Base-by-base conservation (phyloP, 1,140 invertebrate genomes). In the Samia ricini region DNA sequence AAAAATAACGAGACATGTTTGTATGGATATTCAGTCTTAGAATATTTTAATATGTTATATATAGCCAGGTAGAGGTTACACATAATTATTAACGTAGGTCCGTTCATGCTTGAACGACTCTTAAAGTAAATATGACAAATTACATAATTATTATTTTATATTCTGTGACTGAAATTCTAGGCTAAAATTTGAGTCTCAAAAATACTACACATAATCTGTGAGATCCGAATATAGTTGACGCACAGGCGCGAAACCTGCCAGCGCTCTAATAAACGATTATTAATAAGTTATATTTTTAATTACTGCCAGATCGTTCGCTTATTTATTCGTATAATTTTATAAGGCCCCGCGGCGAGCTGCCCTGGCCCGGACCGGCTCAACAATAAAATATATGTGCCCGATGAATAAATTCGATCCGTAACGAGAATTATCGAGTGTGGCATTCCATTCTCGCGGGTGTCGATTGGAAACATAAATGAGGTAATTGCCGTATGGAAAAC, bases 271-370 rank as follows among this genome's bases (percentile, higher is more conserved):
- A 86, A 86, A 84, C 79, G 74, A 76, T 81, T 83, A 85, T 85
- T 88, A 85, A 87, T 87, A 88, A 86, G 83, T 88, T 88, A 85
- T 85, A 76, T 83, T 88, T 89, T 89, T 88, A 89, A 88, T 86
- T 88, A 87, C 72, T 74, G 75, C 48, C 64, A 79, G 81, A 89
- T 88, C 78, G 65, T 64, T 58, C 68, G 63, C 70, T 83, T 86
- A 87, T 87, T 87, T 88, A 89, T 87, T 80, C 84, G 79, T 73
- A 85, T 88, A 85, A 89, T 85, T 87, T 87, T 87, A 89, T 89
- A 77, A 77, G 69, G 76, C 82, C 87, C 87, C 71, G 86, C 74
- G 83, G 85, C 85, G 83, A 72, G 68, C 60, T 66, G 67, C 33
- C 70, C 63, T 71, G 66, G 69, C 68, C 80, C 59, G 66, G 69